These are phyloP conservation scores for Knipowitschia caucasica DNA, from an alignment of 2,797 vertebrate genomes.

Conservation along the genomic window DNA sequence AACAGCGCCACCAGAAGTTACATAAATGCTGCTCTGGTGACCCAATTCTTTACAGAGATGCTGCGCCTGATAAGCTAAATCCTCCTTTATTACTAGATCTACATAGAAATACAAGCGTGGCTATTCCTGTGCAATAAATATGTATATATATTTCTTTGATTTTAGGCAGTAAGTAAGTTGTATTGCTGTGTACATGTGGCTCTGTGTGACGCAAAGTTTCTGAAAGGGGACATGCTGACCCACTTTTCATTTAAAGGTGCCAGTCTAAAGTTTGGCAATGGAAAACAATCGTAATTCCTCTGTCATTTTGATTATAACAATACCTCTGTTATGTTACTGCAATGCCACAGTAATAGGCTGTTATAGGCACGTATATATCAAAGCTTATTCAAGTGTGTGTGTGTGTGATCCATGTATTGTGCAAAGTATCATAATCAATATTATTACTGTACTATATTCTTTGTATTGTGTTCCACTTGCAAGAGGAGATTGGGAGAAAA, in stretches of 20 bases:
- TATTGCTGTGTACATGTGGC: neutral
- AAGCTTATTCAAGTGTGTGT: no score
- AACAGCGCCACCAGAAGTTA: constrained; percentile 51
- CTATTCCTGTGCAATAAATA: neutral
- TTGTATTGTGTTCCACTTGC: no score
- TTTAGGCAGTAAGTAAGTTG: neutral
- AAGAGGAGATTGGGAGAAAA: no score
- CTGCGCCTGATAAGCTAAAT: neutral
- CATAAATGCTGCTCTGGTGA: constrained; percentile 62
- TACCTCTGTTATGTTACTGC: no score
- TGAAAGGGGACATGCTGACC: constrained; percentile 40
- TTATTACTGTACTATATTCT: no score
- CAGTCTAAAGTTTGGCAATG: neutral
- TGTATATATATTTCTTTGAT: neutral
- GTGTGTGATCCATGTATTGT: no score
- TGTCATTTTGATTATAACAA: no score
- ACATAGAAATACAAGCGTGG: no score
- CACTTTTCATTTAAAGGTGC: constrained; percentile 36
- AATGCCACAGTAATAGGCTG: no score
- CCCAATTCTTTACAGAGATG: constrained; percentile 54
- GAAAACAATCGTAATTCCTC: neutral
- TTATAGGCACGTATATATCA: no score
- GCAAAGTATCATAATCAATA: no score
- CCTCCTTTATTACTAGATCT: neutral
- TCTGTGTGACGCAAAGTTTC: neutral